Evolutionary conservation across 1,140 invertebrate species (phyloP).

Genomic region (Spodoptera frugiperda): DNA sequence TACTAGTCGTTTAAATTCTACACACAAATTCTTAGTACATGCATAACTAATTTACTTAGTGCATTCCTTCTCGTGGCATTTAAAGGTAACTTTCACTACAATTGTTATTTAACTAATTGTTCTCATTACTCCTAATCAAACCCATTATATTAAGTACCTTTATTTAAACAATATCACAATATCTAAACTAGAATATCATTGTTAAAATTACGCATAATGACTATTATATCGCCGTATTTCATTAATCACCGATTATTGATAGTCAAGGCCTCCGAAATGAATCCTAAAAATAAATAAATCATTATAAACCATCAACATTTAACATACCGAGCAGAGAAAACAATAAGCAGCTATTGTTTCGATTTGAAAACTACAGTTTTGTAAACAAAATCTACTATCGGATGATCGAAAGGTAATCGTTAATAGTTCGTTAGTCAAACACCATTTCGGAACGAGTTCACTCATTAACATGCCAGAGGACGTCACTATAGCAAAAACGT

Average conservation of each 20-base stretch:
- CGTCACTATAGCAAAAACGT: slow-evolving; percentile 44
- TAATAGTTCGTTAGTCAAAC: slow-evolving; percentile 35
- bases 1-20: too few relatives aligned
- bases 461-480: slow-evolving; percentile 15
- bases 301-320: not conserved
- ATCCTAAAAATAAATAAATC: slow-evolving; percentile 2
- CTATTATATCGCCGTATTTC: too few relatives aligned
- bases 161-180: too few relatives aligned
- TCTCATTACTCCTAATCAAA: too few relatives aligned
- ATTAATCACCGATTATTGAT: too few relatives aligned
- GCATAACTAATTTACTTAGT: too few relatives aligned
- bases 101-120: too few relatives aligned
- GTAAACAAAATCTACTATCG: slow-evolving; percentile 32
- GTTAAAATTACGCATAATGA: not conserved
- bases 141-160: too few relatives aligned
- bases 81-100: too few relatives aligned
- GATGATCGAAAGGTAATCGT: slow-evolving; percentile 16
- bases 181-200: not conserved
- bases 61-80: too few relatives aligned
- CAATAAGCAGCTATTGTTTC: slow-evolving; percentile 44
- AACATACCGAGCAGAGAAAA: slow-evolving; percentile 46
- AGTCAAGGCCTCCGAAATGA: not conserved
- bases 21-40: too few relatives aligned
- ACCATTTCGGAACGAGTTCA: slow-evolving; percentile 29
- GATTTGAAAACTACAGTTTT: slow-evolving; percentile 8